Percentiles rank a stretch among this genome's conserved stretches.
phyloP scores from a whole-genome alignment of 2,888 invertebrate genomes.

The Flexamia atlantica region DNA sequence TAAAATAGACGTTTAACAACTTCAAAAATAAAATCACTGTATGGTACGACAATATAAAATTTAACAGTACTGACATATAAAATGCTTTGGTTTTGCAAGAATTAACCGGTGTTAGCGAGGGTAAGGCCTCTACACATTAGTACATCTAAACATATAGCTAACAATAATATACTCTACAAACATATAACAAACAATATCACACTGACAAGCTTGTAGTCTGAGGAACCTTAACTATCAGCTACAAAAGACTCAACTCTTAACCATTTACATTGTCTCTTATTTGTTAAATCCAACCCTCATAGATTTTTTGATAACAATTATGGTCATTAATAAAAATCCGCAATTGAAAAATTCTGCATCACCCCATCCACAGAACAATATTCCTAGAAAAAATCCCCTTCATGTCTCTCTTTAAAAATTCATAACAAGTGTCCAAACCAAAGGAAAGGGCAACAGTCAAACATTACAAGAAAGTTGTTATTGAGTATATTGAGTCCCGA shows the following conservation, averaged over 20 bases:
- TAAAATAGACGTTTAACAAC: background rate
- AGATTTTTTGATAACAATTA: no score
- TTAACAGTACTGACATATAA: conserved; percentile 9
- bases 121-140: conserved; percentile 44
- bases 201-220: conserved; percentile 38
- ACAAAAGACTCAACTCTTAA: background rate
- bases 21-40: conserved; percentile 1
- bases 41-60: conserved; percentile 13
- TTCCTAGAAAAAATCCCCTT: no score
- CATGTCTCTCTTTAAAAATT: no score
- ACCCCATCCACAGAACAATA: no score
- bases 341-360: no score
- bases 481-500: no score
- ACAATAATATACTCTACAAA: conserved; percentile 48
- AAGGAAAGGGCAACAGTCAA: no score
- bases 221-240: conserved; percentile 41
- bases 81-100: conserved; percentile 33
- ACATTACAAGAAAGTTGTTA: no score
- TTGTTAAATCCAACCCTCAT: no score
- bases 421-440: no score
- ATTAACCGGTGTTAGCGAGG: conserved; percentile 12
- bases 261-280: no score
- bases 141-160: conserved; percentile 49
- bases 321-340: no score
- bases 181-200: conserved; percentile 55